Evolutionary conservation across 2,888 invertebrate genomes (phyloP), one percentile per base, ranked within the genome.

Genomic region (Seira musarum): DNA sequence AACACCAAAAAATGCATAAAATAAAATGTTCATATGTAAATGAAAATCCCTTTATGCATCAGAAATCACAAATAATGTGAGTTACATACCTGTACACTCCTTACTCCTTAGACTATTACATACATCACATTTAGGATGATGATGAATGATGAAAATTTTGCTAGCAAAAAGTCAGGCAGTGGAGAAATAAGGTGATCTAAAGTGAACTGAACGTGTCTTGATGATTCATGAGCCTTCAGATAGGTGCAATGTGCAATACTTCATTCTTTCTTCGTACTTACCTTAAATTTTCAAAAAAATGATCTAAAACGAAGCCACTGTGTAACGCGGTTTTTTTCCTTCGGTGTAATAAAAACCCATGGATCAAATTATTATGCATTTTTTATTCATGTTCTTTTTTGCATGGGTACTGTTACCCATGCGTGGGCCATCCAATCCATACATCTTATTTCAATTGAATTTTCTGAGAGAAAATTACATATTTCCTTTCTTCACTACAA

Each of bases 321-420:
- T 30, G n/a, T n/a, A n/a, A n/a, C n/a, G n/a, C n/a, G 30, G 30
- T 30, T 30, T 49, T n/a, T n/a, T 49, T 49, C 2, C 49, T 49
- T 49, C 49, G 49, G 30, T 30, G 30, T 13, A 49, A 49, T 49
- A 49, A 13, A 49, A 49, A 30, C 30, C 49, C 3, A 49, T 49
- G 49, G 49, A 49, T 49, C 15, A 49, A 49, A 49, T 49, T 49
- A 49, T 49, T 49, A 49, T 49, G 49, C 49, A 49, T n/a, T 49
- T 49, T 49, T 49, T 49, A 49, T 49, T 49, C 49, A 49, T 49
- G 17, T 49, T 30, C 8, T 49, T 49, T 49, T 49, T 49, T 49
- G 49, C 49, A 13, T 8, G 49, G 49, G 49, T 49, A 49, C 49
- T 49, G 49, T 49, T 49, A 49, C 49, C 49, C 17, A 2, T 49